phyloP scores from a whole-genome alignment of 2,888 invertebrate species.

The Phytoseiulus persimilis region DNA sequence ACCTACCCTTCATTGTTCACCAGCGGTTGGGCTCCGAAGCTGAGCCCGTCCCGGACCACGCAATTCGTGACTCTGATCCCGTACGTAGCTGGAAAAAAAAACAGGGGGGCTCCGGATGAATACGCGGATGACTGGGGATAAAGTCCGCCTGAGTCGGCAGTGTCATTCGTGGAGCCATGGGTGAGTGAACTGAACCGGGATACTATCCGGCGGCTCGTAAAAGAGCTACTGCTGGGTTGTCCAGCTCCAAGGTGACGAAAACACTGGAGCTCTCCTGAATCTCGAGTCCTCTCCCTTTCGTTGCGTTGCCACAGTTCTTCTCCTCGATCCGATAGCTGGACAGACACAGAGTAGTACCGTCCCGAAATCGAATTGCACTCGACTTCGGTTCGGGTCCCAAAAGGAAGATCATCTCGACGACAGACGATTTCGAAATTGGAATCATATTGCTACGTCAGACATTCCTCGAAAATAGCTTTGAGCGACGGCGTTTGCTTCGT shows the following conservation, averaged over 20 bases:
- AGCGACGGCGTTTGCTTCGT: neutral
- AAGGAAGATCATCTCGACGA: neutral
- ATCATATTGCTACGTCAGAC: neutral
- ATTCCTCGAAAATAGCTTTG: neutral
- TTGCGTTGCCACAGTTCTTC: neutral
- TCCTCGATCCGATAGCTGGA: neutral
- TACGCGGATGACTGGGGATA: neutral
- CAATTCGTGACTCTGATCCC: slow-evolving; percentile 77
- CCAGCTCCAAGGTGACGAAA: neutral
- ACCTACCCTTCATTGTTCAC: slow-evolving; percentile 56
- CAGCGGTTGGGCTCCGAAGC: slow-evolving; percentile 80
- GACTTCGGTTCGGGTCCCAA: neutral
- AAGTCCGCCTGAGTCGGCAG: too few species aligned
- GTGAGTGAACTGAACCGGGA: neutral
- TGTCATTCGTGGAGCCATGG: too few species aligned
- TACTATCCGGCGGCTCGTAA: neutral
- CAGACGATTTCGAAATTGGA: neutral
- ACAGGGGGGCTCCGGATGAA: neutral
- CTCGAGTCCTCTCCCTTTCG: neutral
- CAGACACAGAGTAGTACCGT: neutral
- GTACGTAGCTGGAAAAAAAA: slow-evolving; percentile 49
- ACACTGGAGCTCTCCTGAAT: neutral
- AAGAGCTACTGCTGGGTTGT: neutral
- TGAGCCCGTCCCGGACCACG: slow-evolving; percentile 74
- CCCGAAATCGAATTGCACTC: neutral